Evolutionary conservation across 2,113 vertebrate genomes (phyloP).

Genomic region (Polypterus bichir): DNA sequence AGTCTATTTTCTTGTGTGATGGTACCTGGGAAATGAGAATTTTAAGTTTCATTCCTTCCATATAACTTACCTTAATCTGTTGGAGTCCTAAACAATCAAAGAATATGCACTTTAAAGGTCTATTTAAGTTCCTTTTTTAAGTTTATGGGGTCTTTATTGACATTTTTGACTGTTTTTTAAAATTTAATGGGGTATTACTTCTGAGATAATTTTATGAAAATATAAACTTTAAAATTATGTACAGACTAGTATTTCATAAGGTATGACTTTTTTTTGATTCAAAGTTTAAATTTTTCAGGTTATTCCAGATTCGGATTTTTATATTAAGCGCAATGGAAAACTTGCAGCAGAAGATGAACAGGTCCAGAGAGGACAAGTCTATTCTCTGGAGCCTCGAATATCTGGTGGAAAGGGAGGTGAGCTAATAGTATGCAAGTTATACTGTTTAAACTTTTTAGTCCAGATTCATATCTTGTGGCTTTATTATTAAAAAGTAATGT

Average conservation of each 20-base stretch:
- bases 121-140: background rate
- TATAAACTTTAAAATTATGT: background rate
- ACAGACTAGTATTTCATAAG: background rate
- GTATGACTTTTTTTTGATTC: background rate
- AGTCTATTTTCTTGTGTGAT: too few relatives aligned
- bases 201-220: background rate
- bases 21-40: too few relatives aligned
- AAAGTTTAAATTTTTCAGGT: constrained; percentile 34
- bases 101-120: background rate
- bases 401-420: constrained; percentile 87
- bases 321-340: constrained; percentile 57
- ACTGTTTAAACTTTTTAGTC: too few relatives aligned
- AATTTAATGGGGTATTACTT: background rate
- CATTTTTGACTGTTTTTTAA: background rate
- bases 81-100: too few relatives aligned
- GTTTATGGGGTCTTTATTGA: background rate
- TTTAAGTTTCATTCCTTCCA: too few relatives aligned
- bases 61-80: too few relatives aligned
- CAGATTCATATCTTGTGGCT: too few relatives aligned
- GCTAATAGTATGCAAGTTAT: too few relatives aligned
- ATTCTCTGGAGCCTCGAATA: constrained; percentile 74
- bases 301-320: constrained; percentile 49
- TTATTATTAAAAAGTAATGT: background rate
- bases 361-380: constrained; percentile 57
- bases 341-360: constrained; percentile 27